Evolutionary conservation across 2,113 vertebrate species (phyloP).

Genomic region (Myiozetetes cayanensis): DNA sequence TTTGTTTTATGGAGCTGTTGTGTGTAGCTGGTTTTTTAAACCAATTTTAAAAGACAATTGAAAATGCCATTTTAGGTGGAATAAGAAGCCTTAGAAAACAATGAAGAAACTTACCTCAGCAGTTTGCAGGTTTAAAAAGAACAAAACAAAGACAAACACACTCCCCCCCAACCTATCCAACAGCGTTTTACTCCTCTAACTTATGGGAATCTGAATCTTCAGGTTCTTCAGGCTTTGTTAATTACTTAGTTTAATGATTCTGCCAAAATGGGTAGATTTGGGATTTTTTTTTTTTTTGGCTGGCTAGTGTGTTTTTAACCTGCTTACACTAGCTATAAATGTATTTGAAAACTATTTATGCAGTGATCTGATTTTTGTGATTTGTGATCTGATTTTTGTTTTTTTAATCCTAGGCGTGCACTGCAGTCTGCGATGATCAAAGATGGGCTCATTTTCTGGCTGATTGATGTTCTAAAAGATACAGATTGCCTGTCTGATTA

Average conservation of each 20-base stretch:
- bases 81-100: neutral
- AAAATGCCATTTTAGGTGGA: neutral
- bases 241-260: neutral
- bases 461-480: constrained; percentile 86
- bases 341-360: neutral
- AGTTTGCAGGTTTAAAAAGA: neutral
- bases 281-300: neutral
- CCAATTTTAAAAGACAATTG: neutral
- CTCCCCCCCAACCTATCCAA: rapidly evolving
- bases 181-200: neutral
- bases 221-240: neutral
- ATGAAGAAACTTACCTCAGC: neutral
- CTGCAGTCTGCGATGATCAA: constrained; percentile 91
- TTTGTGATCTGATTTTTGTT: neutral
- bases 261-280: neutral
- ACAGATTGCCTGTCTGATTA: constrained; percentile 90
- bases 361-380: neutral
- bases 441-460: constrained; percentile 87
- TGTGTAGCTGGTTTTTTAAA: neutral
- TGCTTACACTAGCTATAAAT: neutral
- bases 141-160: neutral
- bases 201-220: neutral
- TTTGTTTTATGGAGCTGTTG: constrained; percentile 3
- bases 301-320: neutral
- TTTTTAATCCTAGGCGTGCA: constrained; percentile 73